Base-by-base conservation (phyloP, 2,888 invertebrate genomes). In the Drosophila pegasa region DNA sequence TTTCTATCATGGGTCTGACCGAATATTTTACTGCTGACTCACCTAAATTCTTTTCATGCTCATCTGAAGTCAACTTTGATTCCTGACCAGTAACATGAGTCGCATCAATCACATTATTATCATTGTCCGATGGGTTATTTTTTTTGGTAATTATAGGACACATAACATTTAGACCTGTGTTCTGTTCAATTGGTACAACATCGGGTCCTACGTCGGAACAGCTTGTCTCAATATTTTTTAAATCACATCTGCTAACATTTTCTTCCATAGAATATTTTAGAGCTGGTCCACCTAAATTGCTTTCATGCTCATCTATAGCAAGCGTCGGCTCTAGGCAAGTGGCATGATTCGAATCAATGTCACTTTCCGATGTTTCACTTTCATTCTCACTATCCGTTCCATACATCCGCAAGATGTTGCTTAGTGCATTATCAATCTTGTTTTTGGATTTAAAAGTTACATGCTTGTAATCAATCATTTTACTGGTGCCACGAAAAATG, bases 381-480 rank as follows among this genome's bases (percentile, higher is more conserved):
- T 72, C 66, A 3, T 75, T 75, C 6, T 88, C 89, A 4, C 88
- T 88, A 40, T 90, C 91, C 0, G 91, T 88, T 0, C 91, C 92
- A 51, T 92, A 92, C 85, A 92, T 89, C 5, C 90, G 91, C 8
- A 92, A 56, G 18, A 92, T 58, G 3, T 64, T 75, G 7, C 73
- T 67, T 12, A 92, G 62, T 0, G 83, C 85, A 73, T 92, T 89
- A 7, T 27, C 16, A 45, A 41, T 71, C 7, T 69, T 38, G 3
- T 10, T 9, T 10, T 54, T 31, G 5, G 41, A 37, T 27, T 79
- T 78, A 1, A 54, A 58, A 41, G 73, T 86, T 0, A 66, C 27
- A 48, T 89, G 91, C 37, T 78, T 69, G 61, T 90, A 91, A 38
- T 81, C 73, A 16, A 31, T 5, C 74, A 91, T 74, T 31, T 59